These are phyloP conservation scores for Agapostemon virescens DNA, from an alignment of 2,888 invertebrate genomes.

Conservation along the genomic window DNA sequence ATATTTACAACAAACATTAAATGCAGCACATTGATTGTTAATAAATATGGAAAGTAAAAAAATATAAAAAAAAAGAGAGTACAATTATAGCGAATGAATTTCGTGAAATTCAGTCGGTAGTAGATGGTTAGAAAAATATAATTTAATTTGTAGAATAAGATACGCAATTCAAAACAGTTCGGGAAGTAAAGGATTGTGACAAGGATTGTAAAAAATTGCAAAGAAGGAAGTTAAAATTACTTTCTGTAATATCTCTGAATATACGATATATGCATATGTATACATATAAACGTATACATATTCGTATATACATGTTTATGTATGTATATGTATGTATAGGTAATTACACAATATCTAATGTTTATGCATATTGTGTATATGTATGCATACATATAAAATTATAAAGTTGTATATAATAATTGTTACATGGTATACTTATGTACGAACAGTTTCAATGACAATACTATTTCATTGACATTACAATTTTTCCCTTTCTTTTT, in stretches of 20 bases:
- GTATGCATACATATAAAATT: slow-evolving; percentile 58
- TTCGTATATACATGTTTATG: slow-evolving; percentile 14
- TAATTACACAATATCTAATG: slow-evolving; percentile 46
- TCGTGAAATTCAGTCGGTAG: neutral
- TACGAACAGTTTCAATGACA: slow-evolving; percentile 49
- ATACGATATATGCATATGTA: slow-evolving; percentile 45
- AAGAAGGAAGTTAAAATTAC: slow-evolving; percentile 46
- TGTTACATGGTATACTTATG: slow-evolving; percentile 44
- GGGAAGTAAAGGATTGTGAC: neutral
- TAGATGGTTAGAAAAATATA: slow-evolving; percentile 12
- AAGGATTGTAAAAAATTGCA: slow-evolving; percentile 35
- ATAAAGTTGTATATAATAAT: slow-evolving; percentile 54
- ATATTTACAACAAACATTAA: slow-evolving; percentile 20
- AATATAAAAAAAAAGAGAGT: neutral
- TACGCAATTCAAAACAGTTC: slow-evolving; percentile 7
- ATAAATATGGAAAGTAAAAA: neutral
- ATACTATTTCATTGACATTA: slow-evolving; percentile 45
- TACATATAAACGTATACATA: slow-evolving; percentile 26
- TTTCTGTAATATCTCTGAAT: slow-evolving; percentile 52
- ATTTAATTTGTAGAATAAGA: neutral
- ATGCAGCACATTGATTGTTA: neutral
- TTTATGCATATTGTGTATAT: slow-evolving; percentile 47
- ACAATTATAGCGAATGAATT: neutral
- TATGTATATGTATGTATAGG: slow-evolving; percentile 34
- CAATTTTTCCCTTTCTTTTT: slow-evolving; percentile 28